A percentile compares a stretch with the other conserved stretches of the same genome.
phyloP scores from a whole-genome alignment of 2,797 vertebrate genomes.

The Poeciliopsis presidionis region DNA sequence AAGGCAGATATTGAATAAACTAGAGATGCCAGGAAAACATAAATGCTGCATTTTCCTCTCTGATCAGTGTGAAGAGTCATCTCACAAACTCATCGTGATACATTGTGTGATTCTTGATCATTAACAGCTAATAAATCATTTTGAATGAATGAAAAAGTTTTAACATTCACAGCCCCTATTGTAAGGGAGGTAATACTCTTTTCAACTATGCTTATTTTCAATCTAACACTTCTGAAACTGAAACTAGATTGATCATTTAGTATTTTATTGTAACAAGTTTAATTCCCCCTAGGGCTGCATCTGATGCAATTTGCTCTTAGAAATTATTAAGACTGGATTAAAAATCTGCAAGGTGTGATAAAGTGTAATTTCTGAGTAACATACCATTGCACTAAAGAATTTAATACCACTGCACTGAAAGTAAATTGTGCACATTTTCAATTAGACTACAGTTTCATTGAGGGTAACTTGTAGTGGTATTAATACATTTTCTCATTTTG shows the following conservation, averaged over 20 bases:
- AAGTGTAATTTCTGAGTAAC: not conserved
- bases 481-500: not conserved
- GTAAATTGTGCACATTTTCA: not conserved
- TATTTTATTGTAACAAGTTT: not conserved
- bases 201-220: not conserved
- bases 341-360: not conserved
- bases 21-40: not conserved
- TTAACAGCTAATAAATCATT: not conserved
- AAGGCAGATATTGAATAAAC: slow-evolving; percentile 1
- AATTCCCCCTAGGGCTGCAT: not conserved
- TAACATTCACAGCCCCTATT: not conserved
- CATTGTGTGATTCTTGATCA: not conserved
- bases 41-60: not conserved
- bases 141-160: not conserved
- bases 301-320: not conserved
- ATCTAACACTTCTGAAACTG: not conserved
- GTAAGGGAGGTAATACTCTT: not conserved
- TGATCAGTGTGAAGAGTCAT: not conserved
- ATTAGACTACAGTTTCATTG: not conserved
- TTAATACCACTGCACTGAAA: not conserved
- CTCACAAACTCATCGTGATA: not conserved
- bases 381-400: not conserved
- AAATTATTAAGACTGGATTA: not conserved
- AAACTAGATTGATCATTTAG: not conserved
- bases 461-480: not conserved